Percentiles rank a stretch among this genome's conserved stretches.
These are phyloP conservation scores for Julus scanicus DNA, from an alignment of 2,888 invertebrate species.

Conservation along the genomic window DNA sequence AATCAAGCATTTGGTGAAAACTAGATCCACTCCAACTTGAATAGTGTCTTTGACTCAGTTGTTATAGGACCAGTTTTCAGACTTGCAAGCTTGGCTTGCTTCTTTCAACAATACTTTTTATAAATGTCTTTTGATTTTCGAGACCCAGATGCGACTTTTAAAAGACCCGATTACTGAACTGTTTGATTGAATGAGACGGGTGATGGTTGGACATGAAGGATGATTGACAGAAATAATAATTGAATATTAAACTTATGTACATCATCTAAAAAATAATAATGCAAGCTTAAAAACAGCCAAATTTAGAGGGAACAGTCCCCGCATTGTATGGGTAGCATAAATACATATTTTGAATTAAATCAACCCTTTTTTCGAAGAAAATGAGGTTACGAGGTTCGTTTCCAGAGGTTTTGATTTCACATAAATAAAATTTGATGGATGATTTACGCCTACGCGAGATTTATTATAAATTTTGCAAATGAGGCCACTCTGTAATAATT, in stretches of 20 bases:
- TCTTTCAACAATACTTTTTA: background rate
- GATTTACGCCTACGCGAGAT: constrained; percentile 16
- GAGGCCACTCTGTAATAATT: constrained; percentile 18
- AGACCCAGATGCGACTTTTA: constrained; percentile 8
- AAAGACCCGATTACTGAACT: background rate
- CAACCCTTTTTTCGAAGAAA: constrained; percentile 15
- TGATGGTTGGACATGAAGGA: constrained; percentile 20
- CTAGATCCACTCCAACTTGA: background rate
- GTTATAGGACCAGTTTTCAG: background rate
- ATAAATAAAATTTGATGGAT: constrained; percentile 22
- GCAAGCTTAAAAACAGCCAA: background rate
- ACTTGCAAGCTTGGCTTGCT: background rate
- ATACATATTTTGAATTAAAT: constrained; percentile 16
- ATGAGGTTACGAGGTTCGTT: constrained; percentile 8
- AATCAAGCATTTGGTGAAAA: background rate
- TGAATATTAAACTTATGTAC: constrained; percentile 31
- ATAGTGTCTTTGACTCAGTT: background rate
- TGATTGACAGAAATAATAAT: constrained; percentile 18
- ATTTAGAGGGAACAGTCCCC: background rate
- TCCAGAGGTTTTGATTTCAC: constrained; percentile 9
- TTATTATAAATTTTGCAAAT: constrained; percentile 6
- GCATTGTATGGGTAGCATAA: background rate
- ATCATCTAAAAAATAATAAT: background rate
- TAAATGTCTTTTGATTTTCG: constrained; percentile 10
- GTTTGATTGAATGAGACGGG: constrained; percentile 12